Base-by-base conservation (phyloP, 2,888 invertebrate genomes). In the Ariolimax columbianus region DNA sequence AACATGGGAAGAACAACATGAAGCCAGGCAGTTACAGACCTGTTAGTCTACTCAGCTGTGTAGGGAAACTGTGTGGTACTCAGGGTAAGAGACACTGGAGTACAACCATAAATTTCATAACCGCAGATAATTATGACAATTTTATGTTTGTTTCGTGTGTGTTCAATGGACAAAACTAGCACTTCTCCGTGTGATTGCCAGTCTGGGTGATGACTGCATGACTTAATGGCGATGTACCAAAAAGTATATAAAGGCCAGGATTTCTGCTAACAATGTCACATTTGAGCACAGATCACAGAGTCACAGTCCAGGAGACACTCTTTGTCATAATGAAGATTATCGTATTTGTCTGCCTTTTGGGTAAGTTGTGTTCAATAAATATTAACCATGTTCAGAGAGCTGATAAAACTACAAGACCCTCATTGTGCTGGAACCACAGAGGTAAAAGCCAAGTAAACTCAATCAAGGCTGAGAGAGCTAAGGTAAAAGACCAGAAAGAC, bases 331-430 rank as follows among this genome's bases (percentile, higher is more conserved):
- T 72, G 72, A 38, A 40, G 72, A 72, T 72, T 38, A 23, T 72
- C 26, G 72, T 72, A 26, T 72, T 72, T 11, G 23, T 40, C 0
- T 72, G 72, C 72, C 72, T 72, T 40, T 9, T 72, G 72, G 72
- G 72, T 72, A 38, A 72, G 40, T 72, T 26, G 23, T 19, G 0
- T 9, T 72, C 26, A 38, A 9, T 72, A 40, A 4, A 26, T 4
- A 40, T 23, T 7, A n/a, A 3, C 23, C 6, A 23, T n/a, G 9
- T 55, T 55, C 23, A 23, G 19, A 19, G 23, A 66, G 30, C 6
- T 30, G n/a, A 30, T 30, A 11, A 26, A 4, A 9, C 30, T 66
- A 30, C 66, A 30, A n/a, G 3, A 66, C 30, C 3, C 30, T 33
- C 23, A 19, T 66, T 30, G 7, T 2, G 4, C 30, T 30, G n/a